These are phyloP conservation scores for Poecilus cupreus DNA, from an alignment of 2,888 invertebrate species.

Conservation along the genomic window DNA sequence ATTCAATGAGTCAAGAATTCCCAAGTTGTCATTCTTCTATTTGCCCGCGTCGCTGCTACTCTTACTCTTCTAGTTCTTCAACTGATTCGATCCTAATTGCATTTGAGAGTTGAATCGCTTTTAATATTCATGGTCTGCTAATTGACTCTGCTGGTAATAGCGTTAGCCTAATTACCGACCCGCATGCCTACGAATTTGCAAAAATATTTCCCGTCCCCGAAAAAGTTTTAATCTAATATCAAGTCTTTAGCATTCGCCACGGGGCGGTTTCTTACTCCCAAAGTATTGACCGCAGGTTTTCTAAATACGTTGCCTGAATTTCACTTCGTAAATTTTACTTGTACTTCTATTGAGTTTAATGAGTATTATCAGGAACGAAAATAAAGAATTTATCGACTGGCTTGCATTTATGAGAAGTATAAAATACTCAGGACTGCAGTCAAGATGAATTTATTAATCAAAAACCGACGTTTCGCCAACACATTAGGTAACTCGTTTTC, in stretches of 20 bases:
- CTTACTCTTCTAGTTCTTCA: conserved; percentile 13
- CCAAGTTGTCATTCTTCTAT: conserved; percentile 51
- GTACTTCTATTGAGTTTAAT: too few relatives aligned
- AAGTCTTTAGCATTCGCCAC: too few relatives aligned
- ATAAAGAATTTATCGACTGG: too few relatives aligned
- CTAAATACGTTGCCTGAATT: too few relatives aligned
- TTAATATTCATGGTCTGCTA: conserved; percentile 71
- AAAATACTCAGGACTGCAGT: too few relatives aligned
- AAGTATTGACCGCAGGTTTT: too few relatives aligned
- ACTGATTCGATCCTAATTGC: conserved; percentile 58
- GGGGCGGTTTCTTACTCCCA: too few relatives aligned
- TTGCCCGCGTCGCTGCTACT: conserved; percentile 10
- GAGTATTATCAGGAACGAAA: too few relatives aligned
- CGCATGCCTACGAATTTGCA: conserved; percentile 51
- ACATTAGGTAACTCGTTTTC: too few relatives aligned
- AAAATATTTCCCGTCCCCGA: conserved; percentile 37
- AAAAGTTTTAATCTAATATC: conserved; percentile 55
- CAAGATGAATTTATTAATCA: too few relatives aligned
- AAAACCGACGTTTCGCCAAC: too few relatives aligned
- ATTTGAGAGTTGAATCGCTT: conserved; percentile 62
- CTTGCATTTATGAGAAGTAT: too few relatives aligned
- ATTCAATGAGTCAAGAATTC: conserved; percentile 58
- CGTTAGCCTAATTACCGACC: conserved; percentile 70
- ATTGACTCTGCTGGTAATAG: conserved; percentile 70
- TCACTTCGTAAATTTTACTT: background rate